Conservation (phyloP, 2,797 vertebrate species). For the Odontamblyopus lacepedii region DNA sequence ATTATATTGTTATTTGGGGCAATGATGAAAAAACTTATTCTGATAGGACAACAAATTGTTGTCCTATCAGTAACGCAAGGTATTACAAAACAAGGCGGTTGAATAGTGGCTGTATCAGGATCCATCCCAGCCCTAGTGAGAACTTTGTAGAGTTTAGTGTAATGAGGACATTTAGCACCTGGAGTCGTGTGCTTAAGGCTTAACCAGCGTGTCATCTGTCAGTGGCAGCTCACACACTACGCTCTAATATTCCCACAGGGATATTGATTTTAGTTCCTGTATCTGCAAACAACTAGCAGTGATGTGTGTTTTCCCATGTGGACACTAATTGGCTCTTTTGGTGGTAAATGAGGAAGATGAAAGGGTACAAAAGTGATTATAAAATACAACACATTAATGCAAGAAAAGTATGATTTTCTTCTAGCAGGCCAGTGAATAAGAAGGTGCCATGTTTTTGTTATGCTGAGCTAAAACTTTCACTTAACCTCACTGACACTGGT, state of each 20-base stretch:
- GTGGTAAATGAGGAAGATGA: not conserved
- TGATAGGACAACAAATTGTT: not conserved
- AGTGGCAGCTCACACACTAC: conserved; percentile 2
- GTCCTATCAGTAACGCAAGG: not conserved
- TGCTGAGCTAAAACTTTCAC: conserved; percentile 9
- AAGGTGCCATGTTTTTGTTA: not conserved
- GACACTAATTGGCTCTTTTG: conserved; percentile 1
- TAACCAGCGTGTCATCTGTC: not conserved
- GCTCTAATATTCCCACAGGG: conserved; percentile 3
- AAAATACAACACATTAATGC: not conserved
- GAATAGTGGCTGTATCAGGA: not conserved
- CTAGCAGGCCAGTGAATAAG: conserved; percentile 6
- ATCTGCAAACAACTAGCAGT: conserved; percentile 1
- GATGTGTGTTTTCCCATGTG: conserved; percentile 3
- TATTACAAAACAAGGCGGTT: not conserved
- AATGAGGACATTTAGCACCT: conserved; percentile 6
- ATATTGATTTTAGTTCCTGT: conserved; percentile 13
- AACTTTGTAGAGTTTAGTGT: not conserved
- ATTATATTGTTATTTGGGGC: not conserved
- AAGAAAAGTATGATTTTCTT: not conserved
- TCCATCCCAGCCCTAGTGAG: not conserved
- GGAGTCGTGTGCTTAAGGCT: not conserved
- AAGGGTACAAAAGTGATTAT: not conserved
- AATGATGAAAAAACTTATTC: not conserved
- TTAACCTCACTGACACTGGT: conserved; percentile 1